These are phyloP conservation scores for Opisthocomus hoazin DNA, from an alignment of 2,113 vertebrate species.

Conservation along the genomic window DNA sequence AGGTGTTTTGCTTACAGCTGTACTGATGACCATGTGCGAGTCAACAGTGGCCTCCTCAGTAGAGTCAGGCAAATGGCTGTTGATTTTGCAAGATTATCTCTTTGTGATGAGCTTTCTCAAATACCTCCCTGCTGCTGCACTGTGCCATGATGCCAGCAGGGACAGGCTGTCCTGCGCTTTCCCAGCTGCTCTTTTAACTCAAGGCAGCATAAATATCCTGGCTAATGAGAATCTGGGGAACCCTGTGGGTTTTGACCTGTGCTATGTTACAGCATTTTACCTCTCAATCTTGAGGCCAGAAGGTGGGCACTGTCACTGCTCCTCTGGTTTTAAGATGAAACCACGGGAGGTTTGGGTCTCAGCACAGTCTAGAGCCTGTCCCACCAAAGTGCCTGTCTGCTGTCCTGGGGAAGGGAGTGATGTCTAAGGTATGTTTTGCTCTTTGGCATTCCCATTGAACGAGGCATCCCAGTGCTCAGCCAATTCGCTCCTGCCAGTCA, in stretches of 20 bases:
- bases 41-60: background rate
- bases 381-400: background rate
- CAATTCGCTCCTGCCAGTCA: background rate
- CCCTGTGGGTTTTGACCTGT: background rate
- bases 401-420: background rate
- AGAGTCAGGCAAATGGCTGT: background rate
- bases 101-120: background rate
- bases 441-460: background rate
- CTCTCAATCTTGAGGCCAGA: fast-evolving
- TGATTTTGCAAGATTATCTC: background rate
- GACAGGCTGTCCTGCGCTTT: background rate
- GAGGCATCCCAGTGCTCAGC: background rate
- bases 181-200: background rate
- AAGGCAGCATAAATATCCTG: background rate
- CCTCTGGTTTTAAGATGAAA: background rate
- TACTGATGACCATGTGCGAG: background rate
- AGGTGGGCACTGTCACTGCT: background rate
- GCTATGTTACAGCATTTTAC: background rate
- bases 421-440: background rate
- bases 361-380: background rate
- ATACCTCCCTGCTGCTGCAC: background rate
- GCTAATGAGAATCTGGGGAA: background rate
- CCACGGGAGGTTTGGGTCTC: background rate
- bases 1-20: background rate
- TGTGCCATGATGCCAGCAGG: background rate